Base-by-base conservation (phyloP, 2,888 invertebrate genomes). In the Hipparchia sbordonii region DNA sequence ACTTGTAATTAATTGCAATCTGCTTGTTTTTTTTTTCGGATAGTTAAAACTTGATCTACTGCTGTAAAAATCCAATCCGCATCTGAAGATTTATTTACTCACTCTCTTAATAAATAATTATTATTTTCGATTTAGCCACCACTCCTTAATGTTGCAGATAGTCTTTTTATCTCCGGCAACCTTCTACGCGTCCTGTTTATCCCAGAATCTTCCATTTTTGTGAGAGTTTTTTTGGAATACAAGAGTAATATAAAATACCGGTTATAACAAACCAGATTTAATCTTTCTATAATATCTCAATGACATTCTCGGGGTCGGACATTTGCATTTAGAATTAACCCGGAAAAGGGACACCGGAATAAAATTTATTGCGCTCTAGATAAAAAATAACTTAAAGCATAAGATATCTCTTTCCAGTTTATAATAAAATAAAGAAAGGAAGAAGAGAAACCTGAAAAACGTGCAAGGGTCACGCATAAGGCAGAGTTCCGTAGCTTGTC, bases 271-370 rank as follows among this genome's bases (percentile, higher is more conserved):
- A 57, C 23, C 57, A 23, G 57, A 23, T 57, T 46, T 52, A 62
- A 69, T 74, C 72, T 70, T 51, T 66, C 48, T 60, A 66, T 23
- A 56, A 66, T 56, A 46, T 48, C 60, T 48, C 54, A 72, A 51
- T 12, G 65, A 66, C 66, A 39, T 60, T 74, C 66, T 33, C 80
- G 76, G 81, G 81, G 82, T 81, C 82, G 79, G 76, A 48, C 83
- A 89, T 91, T 90, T 86, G 83, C 87, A 87, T 88, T 88, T 84
- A 79, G 80, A 86, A 88, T 86, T 87, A 86, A 87, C 82, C 84
- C 81, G 82, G 84, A 86, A 86, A 82, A 75, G 75, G 81, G 81
- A 81, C 81, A 84, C 83, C 84, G 82, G 85, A 88, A 87, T 84
- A 83, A 85, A 88, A 89, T 89, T 89, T 88, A 89, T 88, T 85